Conservation (phyloP, 1,140 invertebrate species). For the Trinorchestia longiramus region DNA sequence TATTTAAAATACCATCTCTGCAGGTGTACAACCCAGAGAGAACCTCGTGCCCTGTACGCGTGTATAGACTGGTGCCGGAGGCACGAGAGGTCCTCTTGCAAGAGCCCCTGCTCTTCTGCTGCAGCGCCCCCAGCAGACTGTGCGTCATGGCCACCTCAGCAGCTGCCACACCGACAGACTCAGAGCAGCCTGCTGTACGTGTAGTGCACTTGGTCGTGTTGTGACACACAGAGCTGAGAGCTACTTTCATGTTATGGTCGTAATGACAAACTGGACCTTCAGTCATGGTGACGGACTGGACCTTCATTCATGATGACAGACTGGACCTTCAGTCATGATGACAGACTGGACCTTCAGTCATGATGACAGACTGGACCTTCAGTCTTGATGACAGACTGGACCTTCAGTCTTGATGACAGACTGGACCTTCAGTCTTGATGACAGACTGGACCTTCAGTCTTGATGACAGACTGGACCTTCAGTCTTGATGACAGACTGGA, state of each 20-base stretch:
- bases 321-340: too few relatives aligned
- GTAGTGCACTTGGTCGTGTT: not conserved
- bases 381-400: not conserved
- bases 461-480: too few relatives aligned
- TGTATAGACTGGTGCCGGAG: not conserved
- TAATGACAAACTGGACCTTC: too few relatives aligned
- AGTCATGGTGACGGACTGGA: too few relatives aligned
- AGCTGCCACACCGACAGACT: not conserved
- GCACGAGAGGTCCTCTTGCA: not conserved
- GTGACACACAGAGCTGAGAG: too few relatives aligned
- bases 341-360: too few relatives aligned
- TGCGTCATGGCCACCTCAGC: not conserved
- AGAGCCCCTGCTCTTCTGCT: conserved; percentile 17
- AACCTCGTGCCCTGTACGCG: not conserved
- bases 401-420: not conserved
- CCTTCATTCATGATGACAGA: too few relatives aligned
- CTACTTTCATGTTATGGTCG: too few relatives aligned
- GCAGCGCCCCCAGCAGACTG: not conserved
- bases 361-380: not conserved
- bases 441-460: too few relatives aligned
- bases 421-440: too few relatives aligned
- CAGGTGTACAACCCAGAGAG: conserved; percentile 24
- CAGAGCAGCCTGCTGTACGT: not conserved
- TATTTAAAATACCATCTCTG: not conserved
- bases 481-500: too few relatives aligned